Evolutionary conservation across 2,113 vertebrate species (phyloP).

Genomic region (Callipepla californica): DNA sequence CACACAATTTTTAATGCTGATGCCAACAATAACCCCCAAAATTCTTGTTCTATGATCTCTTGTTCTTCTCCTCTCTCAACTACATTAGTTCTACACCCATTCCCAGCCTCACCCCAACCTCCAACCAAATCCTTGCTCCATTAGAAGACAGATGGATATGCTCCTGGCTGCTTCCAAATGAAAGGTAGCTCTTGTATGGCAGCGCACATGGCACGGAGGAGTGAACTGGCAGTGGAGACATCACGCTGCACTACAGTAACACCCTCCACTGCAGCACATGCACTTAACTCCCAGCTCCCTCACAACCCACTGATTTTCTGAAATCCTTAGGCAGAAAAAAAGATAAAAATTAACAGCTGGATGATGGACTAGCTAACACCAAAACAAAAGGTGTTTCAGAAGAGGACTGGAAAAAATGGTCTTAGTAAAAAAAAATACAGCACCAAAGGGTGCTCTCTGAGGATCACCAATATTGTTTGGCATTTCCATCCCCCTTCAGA

Average conservation of each 20-base stretch:
- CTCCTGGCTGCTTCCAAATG: background rate
- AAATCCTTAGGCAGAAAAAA: background rate
- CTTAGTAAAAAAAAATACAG: background rate
- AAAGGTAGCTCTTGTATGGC: background rate
- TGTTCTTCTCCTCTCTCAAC: background rate
- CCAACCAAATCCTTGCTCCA: background rate
- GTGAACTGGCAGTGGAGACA: background rate
- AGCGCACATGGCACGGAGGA: background rate
- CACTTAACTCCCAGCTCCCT: background rate
- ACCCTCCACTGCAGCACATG: background rate
- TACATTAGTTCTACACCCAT: background rate
- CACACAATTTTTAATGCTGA: background rate
- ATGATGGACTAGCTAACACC: background rate
- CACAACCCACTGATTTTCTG: background rate
- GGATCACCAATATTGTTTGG: background rate
- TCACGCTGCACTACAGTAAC: background rate
- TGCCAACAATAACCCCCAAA: background rate
- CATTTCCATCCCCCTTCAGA: background rate
- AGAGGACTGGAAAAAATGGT: background rate
- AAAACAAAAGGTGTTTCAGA: background rate
- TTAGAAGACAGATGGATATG: background rate
- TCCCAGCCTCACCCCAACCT: background rate
- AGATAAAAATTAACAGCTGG: background rate
- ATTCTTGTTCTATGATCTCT: background rate
- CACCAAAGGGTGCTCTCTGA: background rate